Evolutionary conservation across 2,888 invertebrate species (phyloP), one percentile per base, ranked within the genome.

Genomic region (Cryptocephalus moraei): DNA sequence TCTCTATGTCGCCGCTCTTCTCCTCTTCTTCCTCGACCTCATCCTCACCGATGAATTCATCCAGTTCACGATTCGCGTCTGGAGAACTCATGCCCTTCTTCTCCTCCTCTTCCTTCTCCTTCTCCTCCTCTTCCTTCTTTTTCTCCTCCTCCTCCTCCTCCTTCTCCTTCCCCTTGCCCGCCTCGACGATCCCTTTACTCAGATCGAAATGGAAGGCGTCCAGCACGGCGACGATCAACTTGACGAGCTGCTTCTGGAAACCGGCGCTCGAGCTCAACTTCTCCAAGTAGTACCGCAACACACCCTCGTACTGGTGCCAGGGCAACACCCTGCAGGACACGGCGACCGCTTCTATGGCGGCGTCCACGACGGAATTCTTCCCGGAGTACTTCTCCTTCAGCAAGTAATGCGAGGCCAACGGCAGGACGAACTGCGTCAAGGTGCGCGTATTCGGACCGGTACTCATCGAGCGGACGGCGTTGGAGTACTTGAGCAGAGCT

Each of bases 201-300:
- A 95, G 74, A 73, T 95, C 90, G 68, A 87, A 96, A 71, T 95
- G 95, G 64, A 95, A 96, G 1, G 87, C 82, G 65, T 95, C 91
- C 52, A 96, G 73, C 50, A 96, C 82, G 1, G 81, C 80, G 0
- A 86, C 81, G 10, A 87, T 75, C 47, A 89, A 75, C 47, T 85
- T 76, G 8, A 92, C 86, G 48, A 87, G 73, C 59, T 92, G 89
- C 59, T 87, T 91, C 62, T 93, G 93, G 64, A 82, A 82, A 34
- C 87, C 85, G 0, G 79, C 68, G 8, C 82, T 79, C 43, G 76
- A 75, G 1, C 84, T 77, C 65, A 97, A 75, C 70, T 85, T 83
- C 46, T 77, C 76, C 33, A 97, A 73, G 67, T 92, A 94, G 58
- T 81, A 78, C 57, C 86, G 86, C 4, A 97, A 71, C 33, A 93